A percentile compares a stretch with the other conserved stretches of the same genome.
Conservation (phyloP, 1,140 invertebrate species). For the Drosophila suzukii region DNA sequence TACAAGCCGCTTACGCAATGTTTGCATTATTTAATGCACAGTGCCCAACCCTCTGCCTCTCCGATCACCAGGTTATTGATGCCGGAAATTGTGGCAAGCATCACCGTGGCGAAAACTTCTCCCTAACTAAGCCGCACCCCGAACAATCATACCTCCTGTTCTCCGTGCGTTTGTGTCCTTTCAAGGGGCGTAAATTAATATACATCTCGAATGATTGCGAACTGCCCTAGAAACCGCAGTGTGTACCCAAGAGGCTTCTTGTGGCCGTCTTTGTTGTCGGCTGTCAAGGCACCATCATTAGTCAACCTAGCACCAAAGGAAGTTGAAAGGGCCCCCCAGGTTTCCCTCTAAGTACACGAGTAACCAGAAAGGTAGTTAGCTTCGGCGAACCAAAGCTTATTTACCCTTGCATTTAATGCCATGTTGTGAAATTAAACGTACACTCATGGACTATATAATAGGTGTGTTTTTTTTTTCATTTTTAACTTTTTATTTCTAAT, state of each 20-base stretch:
- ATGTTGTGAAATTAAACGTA: too few species aligned
- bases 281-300: slow-evolving; percentile 54
- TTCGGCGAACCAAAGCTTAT: too few species aligned
- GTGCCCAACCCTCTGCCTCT: neutral
- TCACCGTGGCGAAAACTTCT: slow-evolving; percentile 24
- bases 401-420: too few species aligned
- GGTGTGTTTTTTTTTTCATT: too few species aligned
- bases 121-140: slow-evolving; percentile 6
- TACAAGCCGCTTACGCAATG: neutral
- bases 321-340: neutral
- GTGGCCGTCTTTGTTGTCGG: neutral
- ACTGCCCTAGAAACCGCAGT: slow-evolving; percentile 8
- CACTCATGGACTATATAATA: too few species aligned
- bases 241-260: slow-evolving; percentile 1
- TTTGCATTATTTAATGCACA: neutral
- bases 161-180: neutral
- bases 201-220: slow-evolving; percentile 16
- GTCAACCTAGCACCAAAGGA: slow-evolving; percentile 34
- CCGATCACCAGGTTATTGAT: slow-evolving; percentile 36
- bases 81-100: slow-evolving; percentile 53
- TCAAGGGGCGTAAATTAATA: slow-evolving; percentile 52
- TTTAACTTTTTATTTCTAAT: too few species aligned
- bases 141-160: neutral
- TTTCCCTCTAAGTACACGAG: too few species aligned
- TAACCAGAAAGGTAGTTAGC: too few species aligned